Evolutionary conservation across 1,140 invertebrate species (phyloP).

Genomic region (Lucilia cuprina): DNA sequence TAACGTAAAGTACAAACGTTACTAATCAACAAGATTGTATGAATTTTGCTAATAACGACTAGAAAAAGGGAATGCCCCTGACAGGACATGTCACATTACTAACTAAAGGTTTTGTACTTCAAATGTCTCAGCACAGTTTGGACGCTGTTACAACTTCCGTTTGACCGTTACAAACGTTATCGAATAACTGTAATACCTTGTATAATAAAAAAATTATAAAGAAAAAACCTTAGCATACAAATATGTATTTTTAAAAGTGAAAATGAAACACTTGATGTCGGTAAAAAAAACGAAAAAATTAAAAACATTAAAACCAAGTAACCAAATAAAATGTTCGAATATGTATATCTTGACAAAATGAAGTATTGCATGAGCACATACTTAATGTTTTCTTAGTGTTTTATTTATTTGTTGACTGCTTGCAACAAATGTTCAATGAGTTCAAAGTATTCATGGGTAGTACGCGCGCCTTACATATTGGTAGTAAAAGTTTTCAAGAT

Average conservation of each 20-base stretch:
- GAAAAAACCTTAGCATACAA: not conserved
- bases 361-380: constrained; percentile 16
- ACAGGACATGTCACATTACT: too few species aligned
- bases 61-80: too few species aligned
- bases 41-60: too few species aligned
- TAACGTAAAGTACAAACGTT: too few species aligned
- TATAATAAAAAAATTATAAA: not conserved
- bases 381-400: not conserved
- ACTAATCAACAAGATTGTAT: too few species aligned
- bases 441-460: not conserved
- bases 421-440: constrained; percentile 13
- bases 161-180: not conserved
- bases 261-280: constrained; percentile 26
- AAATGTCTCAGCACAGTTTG: too few species aligned
- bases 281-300: not conserved
- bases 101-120: too few species aligned
- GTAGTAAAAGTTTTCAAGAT: not conserved
- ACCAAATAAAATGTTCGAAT: not conserved
- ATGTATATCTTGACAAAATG: constrained; percentile 11
- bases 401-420: not conserved
- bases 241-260: not conserved
- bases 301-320: not conserved
- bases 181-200: not conserved
- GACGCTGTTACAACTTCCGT: too few species aligned
- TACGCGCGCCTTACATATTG: not conserved